Percentiles rank a stretch among this genome's conserved stretches.
Conservation (phyloP, 2,797 vertebrate genomes). For the Notamacropus eugenii region DNA sequence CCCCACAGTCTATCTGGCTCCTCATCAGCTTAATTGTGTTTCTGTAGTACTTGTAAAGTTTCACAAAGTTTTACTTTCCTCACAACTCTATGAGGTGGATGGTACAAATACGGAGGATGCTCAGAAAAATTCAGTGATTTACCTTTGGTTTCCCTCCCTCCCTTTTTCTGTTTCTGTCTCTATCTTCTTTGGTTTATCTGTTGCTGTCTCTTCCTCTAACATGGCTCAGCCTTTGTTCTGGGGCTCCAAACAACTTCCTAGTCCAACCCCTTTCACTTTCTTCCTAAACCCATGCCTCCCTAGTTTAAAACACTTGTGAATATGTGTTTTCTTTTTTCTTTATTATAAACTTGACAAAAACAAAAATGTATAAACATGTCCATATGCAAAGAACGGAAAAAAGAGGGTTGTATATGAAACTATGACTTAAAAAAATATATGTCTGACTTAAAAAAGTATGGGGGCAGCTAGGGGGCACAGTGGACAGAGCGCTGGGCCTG, state of each 20-base stretch:
- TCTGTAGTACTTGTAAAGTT: background rate
- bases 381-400: background rate
- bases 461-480: background rate
- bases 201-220: background rate
- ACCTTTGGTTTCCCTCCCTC: background rate
- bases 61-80: background rate
- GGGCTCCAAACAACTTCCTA: conserved; percentile 4
- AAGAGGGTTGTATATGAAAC: background rate
- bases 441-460: background rate
- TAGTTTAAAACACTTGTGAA: conserved; percentile 43
- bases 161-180: conserved; percentile 30
- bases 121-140: background rate
- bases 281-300: conserved; percentile 35
- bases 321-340: conserved; percentile 47
- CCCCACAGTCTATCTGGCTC: conserved; percentile 57
- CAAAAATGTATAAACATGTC: background rate
- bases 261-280: background rate
- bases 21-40: background rate
- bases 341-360: background rate
- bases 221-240: background rate
- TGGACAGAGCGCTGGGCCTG: background rate
- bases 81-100: background rate
- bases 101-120: background rate
- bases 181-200: conserved; percentile 32
- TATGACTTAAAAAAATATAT: background rate